A percentile compares a stretch with the other conserved stretches of the same genome.
Evolutionary conservation across 2,888 invertebrate genomes (phyloP).

Genomic region (Dyspetes luteomarginatus): DNA sequence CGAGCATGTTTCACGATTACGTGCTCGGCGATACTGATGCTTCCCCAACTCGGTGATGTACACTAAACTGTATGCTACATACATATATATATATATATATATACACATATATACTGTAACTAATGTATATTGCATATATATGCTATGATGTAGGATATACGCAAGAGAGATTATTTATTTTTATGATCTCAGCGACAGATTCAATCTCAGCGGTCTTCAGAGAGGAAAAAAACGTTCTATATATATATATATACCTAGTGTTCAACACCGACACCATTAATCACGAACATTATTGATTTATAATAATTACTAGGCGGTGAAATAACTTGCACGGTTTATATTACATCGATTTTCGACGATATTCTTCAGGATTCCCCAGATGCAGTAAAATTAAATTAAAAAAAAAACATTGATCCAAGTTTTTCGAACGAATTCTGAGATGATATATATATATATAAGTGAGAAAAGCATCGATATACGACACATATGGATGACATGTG

Average conservation of each 20-base stretch:
- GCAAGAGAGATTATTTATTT: slow-evolving; percentile 62
- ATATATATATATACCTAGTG: neutral
- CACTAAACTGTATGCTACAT: slow-evolving; percentile 5
- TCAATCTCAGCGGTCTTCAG: slow-evolving; percentile 46
- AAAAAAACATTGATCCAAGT: neutral
- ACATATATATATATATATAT: slow-evolving; percentile 1
- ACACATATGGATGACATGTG: neutral
- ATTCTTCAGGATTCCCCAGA: neutral
- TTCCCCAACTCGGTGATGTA: slow-evolving; percentile 35
- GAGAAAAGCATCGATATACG: neutral
- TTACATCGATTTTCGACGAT: slow-evolving; percentile 16
- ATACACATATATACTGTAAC: neutral
- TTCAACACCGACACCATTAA: slow-evolving; percentile 47
- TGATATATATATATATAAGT: slow-evolving; percentile 16
- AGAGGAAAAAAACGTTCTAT: slow-evolving; percentile 21
- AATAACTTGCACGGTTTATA: slow-evolving; percentile 17
- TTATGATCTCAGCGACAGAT: slow-evolving; percentile 65
- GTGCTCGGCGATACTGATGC: slow-evolving; percentile 59
- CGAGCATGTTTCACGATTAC: slow-evolving; percentile 58
- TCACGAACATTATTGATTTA: slow-evolving; percentile 59
- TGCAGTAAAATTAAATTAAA: neutral
- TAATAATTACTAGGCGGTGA: slow-evolving; percentile 58
- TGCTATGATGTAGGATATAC: slow-evolving; percentile 9
- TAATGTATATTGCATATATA: neutral
- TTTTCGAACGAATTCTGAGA: neutral